Conservation (phyloP, 2,888 invertebrate genomes). For the Lampropteryx suffumata region DNA sequence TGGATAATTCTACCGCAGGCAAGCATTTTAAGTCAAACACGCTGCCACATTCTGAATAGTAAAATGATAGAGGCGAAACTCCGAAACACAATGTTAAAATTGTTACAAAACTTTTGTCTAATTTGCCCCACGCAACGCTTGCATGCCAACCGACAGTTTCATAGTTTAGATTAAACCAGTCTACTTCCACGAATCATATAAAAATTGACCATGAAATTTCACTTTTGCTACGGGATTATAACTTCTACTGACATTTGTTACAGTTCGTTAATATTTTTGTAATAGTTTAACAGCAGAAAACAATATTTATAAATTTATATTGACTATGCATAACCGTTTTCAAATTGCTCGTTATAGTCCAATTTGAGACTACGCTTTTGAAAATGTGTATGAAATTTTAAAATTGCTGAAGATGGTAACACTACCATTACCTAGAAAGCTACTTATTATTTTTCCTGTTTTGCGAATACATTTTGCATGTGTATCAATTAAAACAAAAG, state of each 20-base stretch:
- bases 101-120: constrained; percentile 65
- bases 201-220: constrained; percentile 81
- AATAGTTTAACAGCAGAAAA: constrained; percentile 32
- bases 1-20: constrained; percentile 3
- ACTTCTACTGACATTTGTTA: constrained; percentile 51
- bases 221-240: constrained; percentile 63
- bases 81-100: constrained; percentile 39
- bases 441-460: too few relatives aligned
- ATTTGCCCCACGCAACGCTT: constrained; percentile 56
- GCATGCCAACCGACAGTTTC: constrained; percentile 67
- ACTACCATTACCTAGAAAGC: too few relatives aligned
- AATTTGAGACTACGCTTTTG: constrained; percentile 2
- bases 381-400: not conserved
- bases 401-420: not conserved
- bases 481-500: constrained; percentile 49
- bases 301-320: constrained; percentile 36
- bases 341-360: constrained; percentile 14
- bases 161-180: constrained; percentile 74
- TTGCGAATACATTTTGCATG: constrained; percentile 23
- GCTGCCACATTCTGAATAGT: constrained; percentile 3
- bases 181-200: constrained; percentile 75
- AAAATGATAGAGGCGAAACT: constrained; percentile 16
- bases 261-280: constrained; percentile 37
- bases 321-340: constrained; percentile 31
- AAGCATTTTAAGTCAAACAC: constrained; percentile 4